phyloP scores from a whole-genome alignment of 2,888 invertebrate genomes.

The Proisotoma minuta region DNA sequence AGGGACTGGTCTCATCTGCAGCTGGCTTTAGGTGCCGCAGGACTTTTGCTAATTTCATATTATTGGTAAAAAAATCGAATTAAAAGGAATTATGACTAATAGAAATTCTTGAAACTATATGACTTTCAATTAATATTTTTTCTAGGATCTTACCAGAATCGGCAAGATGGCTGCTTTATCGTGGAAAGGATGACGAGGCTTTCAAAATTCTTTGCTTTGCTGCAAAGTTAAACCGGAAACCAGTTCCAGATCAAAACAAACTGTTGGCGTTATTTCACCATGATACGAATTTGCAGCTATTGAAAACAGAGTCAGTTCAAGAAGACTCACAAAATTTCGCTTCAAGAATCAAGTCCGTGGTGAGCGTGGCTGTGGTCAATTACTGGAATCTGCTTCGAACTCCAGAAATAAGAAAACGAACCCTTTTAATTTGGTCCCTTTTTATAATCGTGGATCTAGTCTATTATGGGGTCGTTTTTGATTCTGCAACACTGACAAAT shows the following conservation, averaged over 20 bases:
- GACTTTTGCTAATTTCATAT: constrained; percentile 8
- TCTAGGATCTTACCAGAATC: constrained; percentile 35
- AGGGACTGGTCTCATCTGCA: constrained; percentile 29
- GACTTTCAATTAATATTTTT: not conserved
- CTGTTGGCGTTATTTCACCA: constrained; percentile 19
- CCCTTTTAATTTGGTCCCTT: constrained; percentile 15
- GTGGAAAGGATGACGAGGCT: constrained; percentile 29
- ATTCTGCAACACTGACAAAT: constrained; percentile 29
- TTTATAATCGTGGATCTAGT: constrained; percentile 29
- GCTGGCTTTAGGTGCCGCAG: constrained; percentile 16
- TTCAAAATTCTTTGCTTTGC: constrained; percentile 19
- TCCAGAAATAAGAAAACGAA: constrained; percentile 15
- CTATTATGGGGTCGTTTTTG: constrained; percentile 39
- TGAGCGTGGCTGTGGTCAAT: not conserved
- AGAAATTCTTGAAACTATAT: not conserved
- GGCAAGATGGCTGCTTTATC: constrained; percentile 33
- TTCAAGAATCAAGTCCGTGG: not conserved
- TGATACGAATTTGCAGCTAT: too few relatives aligned
- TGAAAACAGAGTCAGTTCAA: too few relatives aligned
- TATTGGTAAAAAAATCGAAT: constrained; percentile 6
- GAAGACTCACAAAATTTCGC: too few relatives aligned
- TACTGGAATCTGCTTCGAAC: constrained; percentile 20
- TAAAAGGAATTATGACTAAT: too few relatives aligned
- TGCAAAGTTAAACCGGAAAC: constrained; percentile 29
- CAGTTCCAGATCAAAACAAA: constrained; percentile 14